Percentiles rank a stretch among this genome's conserved stretches.
Evolutionary conservation across 2,888 invertebrate genomes (phyloP).

Genomic region (Cataglyphis livida): DNA sequence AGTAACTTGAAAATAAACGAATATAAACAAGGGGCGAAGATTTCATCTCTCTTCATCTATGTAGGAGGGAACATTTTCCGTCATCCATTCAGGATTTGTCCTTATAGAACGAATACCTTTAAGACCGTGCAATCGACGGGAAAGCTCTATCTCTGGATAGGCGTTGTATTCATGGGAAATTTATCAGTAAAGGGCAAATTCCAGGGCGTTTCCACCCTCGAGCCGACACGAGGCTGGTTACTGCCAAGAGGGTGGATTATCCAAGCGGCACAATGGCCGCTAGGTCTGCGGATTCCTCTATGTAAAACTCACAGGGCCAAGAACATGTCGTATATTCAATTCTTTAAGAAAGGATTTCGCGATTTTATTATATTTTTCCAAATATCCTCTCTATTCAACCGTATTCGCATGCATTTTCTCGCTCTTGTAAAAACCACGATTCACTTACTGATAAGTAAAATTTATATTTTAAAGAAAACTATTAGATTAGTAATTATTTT

Average conservation of each 20-base stretch:
- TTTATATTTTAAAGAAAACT: neutral
- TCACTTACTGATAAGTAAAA: neutral
- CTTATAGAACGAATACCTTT: slow-evolving; percentile 43
- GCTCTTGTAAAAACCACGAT: neutral
- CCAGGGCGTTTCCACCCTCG: slow-evolving; percentile 20
- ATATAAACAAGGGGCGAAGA: neutral
- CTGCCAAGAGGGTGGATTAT: slow-evolving; percentile 15
- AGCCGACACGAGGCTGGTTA: slow-evolving; percentile 15
- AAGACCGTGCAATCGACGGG: slow-evolving; percentile 44
- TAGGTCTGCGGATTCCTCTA: neutral
- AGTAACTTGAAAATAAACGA: slow-evolving; percentile 3
- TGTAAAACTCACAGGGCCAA: neutral
- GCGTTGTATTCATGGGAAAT: slow-evolving; percentile 56
- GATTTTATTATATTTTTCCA: neutral
- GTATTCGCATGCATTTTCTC: neutral
- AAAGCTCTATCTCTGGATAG: slow-evolving; percentile 49
- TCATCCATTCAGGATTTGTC: slow-evolving; percentile 15
- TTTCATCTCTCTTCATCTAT: slow-evolving; percentile 20
- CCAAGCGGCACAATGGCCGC: slow-evolving; percentile 10
- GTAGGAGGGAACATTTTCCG: slow-evolving; percentile 12
- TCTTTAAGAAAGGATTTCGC: neutral
- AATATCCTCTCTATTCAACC: neutral
- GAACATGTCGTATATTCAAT: neutral
- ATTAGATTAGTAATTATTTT: neutral
- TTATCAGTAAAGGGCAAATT: slow-evolving; percentile 47